These are phyloP conservation scores for Anser cygnoides DNA, from an alignment of 2,113 vertebrate genomes.

Conservation along the genomic window DNA sequence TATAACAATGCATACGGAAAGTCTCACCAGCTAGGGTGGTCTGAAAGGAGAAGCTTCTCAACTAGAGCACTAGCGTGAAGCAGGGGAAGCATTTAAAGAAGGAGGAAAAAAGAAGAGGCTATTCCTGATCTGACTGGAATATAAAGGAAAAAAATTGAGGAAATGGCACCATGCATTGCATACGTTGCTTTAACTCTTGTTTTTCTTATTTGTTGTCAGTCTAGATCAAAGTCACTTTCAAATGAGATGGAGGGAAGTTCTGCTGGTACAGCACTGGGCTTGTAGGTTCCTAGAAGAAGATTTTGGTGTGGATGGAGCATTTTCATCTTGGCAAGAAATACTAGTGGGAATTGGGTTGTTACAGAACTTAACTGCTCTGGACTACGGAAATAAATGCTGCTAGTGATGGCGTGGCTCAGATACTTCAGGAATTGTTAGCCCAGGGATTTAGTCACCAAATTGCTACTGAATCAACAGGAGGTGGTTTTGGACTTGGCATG, in stretches of 20 bases:
- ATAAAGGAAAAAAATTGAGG: not conserved
- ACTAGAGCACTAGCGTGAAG: not conserved
- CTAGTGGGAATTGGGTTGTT: not conserved
- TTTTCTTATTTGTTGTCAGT: not conserved
- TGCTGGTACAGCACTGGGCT: not conserved
- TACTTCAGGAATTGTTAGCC: not conserved
- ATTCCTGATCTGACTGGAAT: not conserved
- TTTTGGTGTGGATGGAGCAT: not conserved
- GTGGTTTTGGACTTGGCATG: not conserved
- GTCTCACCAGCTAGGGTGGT: not conserved
- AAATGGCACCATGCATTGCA: not conserved
- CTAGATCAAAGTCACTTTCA: not conserved
- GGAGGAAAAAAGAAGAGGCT: not conserved
- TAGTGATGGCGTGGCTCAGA: not conserved
- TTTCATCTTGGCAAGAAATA: not conserved
- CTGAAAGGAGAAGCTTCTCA: not conserved
- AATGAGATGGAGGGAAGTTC: not conserved
- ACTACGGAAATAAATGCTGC: not conserved
- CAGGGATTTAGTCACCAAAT: not conserved
- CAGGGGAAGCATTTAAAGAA: not conserved
- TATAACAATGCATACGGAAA: not conserved
- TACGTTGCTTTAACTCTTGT: not conserved
- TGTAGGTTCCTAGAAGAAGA: not conserved
- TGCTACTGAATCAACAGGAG: not conserved
- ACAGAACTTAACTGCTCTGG: not conserved